phyloP scores from a whole-genome alignment of 2,797 vertebrate genomes.

The Phataginus tetradactyla region DNA sequence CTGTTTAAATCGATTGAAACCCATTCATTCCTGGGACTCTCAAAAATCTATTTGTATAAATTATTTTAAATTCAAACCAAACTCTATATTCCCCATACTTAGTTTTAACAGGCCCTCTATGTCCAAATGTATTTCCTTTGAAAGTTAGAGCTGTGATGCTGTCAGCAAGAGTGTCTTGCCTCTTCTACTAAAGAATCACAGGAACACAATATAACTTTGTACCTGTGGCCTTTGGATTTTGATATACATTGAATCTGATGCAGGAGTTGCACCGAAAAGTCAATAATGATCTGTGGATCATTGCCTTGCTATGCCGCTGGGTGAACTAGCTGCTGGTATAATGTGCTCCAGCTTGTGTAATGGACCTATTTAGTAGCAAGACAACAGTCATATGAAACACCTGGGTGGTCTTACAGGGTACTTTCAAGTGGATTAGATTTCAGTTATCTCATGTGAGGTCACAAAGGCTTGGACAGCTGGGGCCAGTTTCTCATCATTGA shows the following conservation, averaged over 20 bases:
- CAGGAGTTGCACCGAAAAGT: conserved; percentile 17
- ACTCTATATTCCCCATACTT: not conserved
- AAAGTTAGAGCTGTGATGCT: not conserved
- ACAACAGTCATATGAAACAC: conserved; percentile 54
- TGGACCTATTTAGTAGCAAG: conserved; percentile 51
- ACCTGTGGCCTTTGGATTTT: conserved; percentile 14
- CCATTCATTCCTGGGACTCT: not conserved
- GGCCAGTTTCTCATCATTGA: conserved; percentile 16
- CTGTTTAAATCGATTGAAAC: not conserved
- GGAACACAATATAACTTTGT: not conserved
- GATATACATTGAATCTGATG: conserved; percentile 20
- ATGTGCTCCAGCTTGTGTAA: conserved; percentile 58
- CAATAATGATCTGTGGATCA: not conserved
- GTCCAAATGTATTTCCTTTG: not conserved
- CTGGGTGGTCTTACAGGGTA: conserved; percentile 63
- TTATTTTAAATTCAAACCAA: conserved; percentile 31
- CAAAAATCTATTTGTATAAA: not conserved
- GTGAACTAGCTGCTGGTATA: conserved; percentile 17
- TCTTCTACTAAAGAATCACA: not conserved
- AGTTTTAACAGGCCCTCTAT: not conserved
- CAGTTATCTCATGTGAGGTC: conserved; percentile 62
- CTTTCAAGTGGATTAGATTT: conserved; percentile 54
- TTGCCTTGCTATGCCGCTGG: not conserved
- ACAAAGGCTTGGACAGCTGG: conserved; percentile 57
- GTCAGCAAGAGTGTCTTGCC: not conserved